Percentiles rank a stretch among this genome's conserved stretches.
Evolutionary conservation across 2,113 vertebrate species (phyloP).

Genomic region (Strigops habroptila): DNA sequence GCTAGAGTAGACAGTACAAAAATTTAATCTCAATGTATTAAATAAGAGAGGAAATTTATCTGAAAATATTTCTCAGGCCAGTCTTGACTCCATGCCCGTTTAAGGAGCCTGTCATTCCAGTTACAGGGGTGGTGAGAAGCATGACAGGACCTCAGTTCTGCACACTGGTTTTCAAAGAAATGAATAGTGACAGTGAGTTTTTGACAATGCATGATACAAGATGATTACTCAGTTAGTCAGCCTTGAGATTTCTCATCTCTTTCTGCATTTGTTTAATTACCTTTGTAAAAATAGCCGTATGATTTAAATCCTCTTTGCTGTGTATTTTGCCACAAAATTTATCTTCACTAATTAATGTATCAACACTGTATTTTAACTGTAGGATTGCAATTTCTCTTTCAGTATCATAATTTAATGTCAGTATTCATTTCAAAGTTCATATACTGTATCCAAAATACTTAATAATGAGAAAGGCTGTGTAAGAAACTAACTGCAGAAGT

Average conservation of each 20-base stretch:
- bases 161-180: background rate
- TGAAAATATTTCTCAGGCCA: background rate
- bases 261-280: background rate
- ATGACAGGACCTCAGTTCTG: background rate
- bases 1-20: background rate
- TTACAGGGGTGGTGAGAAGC: background rate
- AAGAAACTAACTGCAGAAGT: background rate
- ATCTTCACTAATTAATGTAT: background rate
- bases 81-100: background rate
- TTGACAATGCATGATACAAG: background rate
- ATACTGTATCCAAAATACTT: background rate
- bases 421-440: background rate
- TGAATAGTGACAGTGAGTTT: background rate
- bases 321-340: background rate
- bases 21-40: background rate
- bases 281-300: background rate
- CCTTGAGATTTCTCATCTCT: background rate
- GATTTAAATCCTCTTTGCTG: background rate
- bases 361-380: background rate
- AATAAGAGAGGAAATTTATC: background rate
- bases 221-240: conserved; percentile 35
- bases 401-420: background rate
- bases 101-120: background rate
- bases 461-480: background rate
- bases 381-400: background rate